Conservation (phyloP, 2,797 vertebrate species). For the Enteromius trimaculatus region DNA sequence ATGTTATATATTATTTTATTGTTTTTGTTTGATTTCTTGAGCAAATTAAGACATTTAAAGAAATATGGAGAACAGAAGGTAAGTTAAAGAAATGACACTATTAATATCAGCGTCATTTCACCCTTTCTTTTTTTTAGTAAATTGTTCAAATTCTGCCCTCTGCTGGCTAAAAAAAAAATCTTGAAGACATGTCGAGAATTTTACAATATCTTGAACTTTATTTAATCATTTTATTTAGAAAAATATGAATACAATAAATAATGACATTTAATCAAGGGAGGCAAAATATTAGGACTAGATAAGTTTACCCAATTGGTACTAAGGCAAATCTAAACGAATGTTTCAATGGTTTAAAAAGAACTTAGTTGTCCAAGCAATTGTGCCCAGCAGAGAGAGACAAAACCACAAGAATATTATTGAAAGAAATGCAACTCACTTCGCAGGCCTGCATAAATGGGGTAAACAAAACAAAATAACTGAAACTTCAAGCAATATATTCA, state of each 20-base stretch:
- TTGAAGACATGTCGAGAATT: background rate
- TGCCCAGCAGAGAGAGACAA: constrained; percentile 43
- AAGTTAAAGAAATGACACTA: background rate
- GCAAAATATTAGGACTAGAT: background rate
- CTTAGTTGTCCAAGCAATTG: background rate
- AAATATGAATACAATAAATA: background rate
- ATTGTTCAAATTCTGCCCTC: constrained; percentile 26
- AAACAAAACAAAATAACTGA: background rate
- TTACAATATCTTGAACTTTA: background rate
- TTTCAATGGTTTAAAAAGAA: background rate
- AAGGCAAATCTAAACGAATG: background rate
- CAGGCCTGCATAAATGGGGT: background rate
- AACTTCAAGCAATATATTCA: background rate
- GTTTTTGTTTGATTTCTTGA: background rate
- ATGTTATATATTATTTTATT: background rate
- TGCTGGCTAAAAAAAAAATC: constrained; percentile 1
- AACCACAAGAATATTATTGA: background rate
- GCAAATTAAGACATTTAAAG: background rate
- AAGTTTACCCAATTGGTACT: background rate
- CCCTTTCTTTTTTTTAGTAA: background rate
- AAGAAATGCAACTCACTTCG: background rate
- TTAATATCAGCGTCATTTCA: background rate
- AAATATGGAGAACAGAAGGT: background rate
- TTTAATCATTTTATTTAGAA: background rate
- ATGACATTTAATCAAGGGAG: background rate